Evolutionary conservation across 2,113 vertebrate genomes (phyloP).

Genomic region (Buteo buteo): DNA sequence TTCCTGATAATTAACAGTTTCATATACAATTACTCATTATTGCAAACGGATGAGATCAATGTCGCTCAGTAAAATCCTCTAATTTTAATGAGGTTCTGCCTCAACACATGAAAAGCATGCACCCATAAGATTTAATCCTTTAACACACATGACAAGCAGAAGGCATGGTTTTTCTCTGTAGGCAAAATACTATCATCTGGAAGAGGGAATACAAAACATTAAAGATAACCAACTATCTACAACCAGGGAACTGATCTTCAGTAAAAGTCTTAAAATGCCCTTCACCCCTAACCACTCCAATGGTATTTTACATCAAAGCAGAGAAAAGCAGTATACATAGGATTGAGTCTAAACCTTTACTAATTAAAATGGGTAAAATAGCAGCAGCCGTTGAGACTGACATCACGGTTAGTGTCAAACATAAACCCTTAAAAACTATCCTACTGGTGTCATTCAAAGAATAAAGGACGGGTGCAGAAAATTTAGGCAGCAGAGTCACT

Average conservation of each 20-base stretch:
- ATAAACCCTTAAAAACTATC: background rate
- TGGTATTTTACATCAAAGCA: background rate
- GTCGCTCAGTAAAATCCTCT: background rate
- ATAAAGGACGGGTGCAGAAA: background rate
- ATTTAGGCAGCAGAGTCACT: background rate
- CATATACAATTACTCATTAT: background rate
- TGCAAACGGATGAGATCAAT: constrained; percentile 6
- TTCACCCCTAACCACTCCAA: background rate
- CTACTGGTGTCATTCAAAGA: background rate
- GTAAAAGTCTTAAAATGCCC: background rate
- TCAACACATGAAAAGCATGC: background rate
- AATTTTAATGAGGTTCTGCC: background rate
- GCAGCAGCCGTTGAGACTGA: background rate
- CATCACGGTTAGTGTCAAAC: background rate
- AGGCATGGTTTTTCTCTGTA: background rate
- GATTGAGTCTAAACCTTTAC: background rate
- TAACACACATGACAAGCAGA: background rate
- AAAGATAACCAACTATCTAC: background rate
- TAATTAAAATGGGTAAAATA: background rate
- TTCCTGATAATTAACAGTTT: background rate
- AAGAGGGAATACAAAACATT: background rate
- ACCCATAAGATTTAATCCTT: background rate
- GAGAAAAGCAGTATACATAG: background rate
- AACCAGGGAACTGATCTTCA: background rate
- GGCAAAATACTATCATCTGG: background rate